phyloP scores from a whole-genome alignment of 2,113 vertebrate genomes.

The Dendropsophus ebraccatus region DNA sequence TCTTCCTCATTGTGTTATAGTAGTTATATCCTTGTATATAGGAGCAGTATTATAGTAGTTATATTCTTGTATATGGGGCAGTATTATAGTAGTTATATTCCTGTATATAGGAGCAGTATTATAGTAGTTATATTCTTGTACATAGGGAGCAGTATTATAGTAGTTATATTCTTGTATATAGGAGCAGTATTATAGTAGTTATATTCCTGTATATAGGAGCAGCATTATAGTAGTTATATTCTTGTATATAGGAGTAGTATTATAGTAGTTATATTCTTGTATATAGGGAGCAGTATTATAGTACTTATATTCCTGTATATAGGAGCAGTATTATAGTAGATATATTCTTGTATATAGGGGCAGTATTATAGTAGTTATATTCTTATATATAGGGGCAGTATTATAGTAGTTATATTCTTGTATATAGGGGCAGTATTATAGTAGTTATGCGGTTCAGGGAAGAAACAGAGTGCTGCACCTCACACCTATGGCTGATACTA shows the following conservation, averaged over 20 bases:
- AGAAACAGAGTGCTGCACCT: too few species aligned
- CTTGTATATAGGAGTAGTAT: too few species aligned
- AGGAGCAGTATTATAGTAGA: neutral
- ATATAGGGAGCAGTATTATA: neutral
- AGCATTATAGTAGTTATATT: too few species aligned
- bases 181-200: neutral
- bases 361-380: too few species aligned
- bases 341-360: neutral
- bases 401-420: neutral
- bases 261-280: too few species aligned
- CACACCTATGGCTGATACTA: too few species aligned
- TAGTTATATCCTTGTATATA: neutral
- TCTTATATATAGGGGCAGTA: too few species aligned
- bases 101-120: neutral
- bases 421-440: too few species aligned
- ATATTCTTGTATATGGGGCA: neutral
- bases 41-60: neutral
- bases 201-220: neutral
- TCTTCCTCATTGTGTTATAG: neutral
- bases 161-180: slow-evolving; percentile 2
- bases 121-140: slow-evolving; percentile 1
- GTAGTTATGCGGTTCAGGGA: too few species aligned
- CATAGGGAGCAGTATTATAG: neutral
- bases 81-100: neutral
- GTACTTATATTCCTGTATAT: neutral